Base-by-base conservation (phyloP, 2,113 vertebrate species). In the Lycaon pictus region DNA sequence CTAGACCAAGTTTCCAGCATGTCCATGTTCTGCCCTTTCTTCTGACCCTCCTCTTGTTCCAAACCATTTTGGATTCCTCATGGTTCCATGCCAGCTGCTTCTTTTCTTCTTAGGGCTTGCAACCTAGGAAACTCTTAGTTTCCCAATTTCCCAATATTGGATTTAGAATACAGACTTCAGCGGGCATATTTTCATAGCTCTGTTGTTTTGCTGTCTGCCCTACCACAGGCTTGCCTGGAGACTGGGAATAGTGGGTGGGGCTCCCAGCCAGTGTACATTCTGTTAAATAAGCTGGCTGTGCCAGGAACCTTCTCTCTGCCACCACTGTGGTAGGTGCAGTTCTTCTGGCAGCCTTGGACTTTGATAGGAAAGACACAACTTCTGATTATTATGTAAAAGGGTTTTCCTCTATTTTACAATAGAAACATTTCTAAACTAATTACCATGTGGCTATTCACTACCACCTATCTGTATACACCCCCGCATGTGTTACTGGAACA, bases 381-480 rank as follows among this genome's bases (percentile, higher is more conserved):
- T 92, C 83, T 56, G 67, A 74, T 37, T 63, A 86, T 56, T 27
- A 0, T 35, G 62, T 74, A 15, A 2, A 56, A 77, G 43, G 9
- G 55, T 43, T 87, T 74, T 27, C 37, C 51, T 79, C 80, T 89
- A 1, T 63, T 97, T 97, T 81, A 23, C 5, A 80, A 60, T 53
- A 32, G 71, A 83, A 83, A 25, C 20, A 48, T 76, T 60, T 94
- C 72, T 65, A 58, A n/a, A 37, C 29, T 43, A 37, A 53, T 43
- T 80, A 53, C 56, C 11, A 0, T 25, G 8, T 25, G 55, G 23
- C 58, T 65, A 13, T 60, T 86, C 29, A 37, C n/a, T 29, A 27
- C 9, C 58, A 29, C 43, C 60, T 35, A 3, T 77, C n/a, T 53
- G 29, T 27, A 17, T 3, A 27, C 5, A 7, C 7, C 7, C 51